phyloP scores from a whole-genome alignment of 2,797 vertebrate species.

The Phrynocephalus forsythii region DNA sequence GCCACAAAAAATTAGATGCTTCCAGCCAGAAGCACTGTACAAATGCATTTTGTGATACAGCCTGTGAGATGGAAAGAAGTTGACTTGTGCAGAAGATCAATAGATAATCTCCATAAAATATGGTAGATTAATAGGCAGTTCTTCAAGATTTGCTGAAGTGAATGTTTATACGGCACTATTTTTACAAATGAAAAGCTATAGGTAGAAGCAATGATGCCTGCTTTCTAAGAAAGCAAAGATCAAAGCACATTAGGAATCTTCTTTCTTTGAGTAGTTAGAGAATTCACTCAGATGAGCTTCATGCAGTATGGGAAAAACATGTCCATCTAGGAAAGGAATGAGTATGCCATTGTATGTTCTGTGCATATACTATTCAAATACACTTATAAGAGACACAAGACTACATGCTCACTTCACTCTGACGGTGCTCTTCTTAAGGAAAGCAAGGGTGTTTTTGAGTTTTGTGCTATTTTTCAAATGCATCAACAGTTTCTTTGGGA shows the following conservation, averaged over 20 bases:
- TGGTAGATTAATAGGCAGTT: background rate
- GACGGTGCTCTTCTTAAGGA: background rate
- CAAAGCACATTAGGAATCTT: background rate
- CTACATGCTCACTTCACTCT: background rate
- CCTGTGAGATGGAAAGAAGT: background rate
- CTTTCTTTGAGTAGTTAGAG: background rate
- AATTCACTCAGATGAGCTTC: background rate
- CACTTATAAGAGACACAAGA: background rate
- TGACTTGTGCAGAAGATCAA: background rate
- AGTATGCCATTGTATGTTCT: background rate
- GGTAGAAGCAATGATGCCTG: background rate
- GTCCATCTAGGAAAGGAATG: no score
- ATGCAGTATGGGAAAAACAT: background rate
- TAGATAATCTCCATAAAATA: background rate
- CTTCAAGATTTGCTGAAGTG: background rate
- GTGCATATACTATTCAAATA: background rate
- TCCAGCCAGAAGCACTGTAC: no score
- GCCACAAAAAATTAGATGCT: background rate
- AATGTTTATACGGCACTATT: background rate
- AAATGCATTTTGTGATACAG: background rate
- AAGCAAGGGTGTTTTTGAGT: background rate
- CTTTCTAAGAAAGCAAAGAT: background rate
- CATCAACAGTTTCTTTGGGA: background rate
- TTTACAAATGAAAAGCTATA: background rate
- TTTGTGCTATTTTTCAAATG: background rate